These are phyloP conservation scores for Scytalopus superciliaris DNA, from an alignment of 2,113 vertebrate genomes.

Conservation along the genomic window DNA sequence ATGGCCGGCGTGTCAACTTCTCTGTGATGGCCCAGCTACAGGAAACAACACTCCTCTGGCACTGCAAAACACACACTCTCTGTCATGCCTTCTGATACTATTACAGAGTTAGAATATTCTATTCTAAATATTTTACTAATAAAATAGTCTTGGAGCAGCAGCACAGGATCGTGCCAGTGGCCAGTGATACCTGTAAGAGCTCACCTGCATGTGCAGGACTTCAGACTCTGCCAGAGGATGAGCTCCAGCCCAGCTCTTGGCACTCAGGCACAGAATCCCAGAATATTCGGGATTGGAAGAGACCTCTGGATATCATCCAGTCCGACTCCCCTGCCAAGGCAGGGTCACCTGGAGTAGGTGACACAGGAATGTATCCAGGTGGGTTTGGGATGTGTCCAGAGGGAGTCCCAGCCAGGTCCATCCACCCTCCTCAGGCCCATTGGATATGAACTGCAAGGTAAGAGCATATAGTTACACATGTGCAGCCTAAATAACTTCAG, in stretches of 20 bases:
- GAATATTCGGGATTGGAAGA: background rate
- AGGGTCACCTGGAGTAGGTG: background rate
- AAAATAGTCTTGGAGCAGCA: background rate
- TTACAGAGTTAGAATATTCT: background rate
- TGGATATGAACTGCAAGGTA: accelerated
- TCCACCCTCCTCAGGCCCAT: accelerated
- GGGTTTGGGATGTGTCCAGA: background rate
- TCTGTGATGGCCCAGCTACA: background rate
- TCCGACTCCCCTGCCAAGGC: background rate
- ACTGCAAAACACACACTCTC: accelerated
- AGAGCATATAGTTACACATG: background rate
- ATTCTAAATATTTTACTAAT: background rate
- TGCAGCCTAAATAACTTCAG: background rate
- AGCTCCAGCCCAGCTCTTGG: background rate
- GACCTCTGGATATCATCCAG: background rate
- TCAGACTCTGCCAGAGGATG: background rate
- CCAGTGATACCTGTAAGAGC: background rate
- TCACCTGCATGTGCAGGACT: background rate
- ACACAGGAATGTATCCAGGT: background rate
- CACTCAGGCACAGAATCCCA: background rate
- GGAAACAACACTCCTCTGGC: background rate
- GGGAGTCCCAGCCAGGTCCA: background rate
- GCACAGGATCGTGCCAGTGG: background rate
- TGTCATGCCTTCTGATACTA: background rate
- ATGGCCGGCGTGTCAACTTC: background rate